These are phyloP conservation scores for Phalacrocorax aristotelis DNA, from an alignment of 2,113 vertebrate genomes.

Conservation along the genomic window DNA sequence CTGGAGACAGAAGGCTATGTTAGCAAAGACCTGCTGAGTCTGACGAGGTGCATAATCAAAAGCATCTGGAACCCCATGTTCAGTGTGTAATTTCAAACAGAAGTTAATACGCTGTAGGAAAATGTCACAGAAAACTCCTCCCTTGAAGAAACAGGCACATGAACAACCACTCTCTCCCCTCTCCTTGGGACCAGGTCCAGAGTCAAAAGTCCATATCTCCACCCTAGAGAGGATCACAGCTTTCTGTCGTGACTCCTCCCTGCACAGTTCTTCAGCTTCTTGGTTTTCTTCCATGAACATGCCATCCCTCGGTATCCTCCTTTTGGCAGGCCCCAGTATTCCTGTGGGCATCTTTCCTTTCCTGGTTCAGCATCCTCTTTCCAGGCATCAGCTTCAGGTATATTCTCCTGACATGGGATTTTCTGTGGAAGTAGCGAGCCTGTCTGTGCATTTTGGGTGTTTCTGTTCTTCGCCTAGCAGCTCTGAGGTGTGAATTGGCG, in stretches of 20 bases:
- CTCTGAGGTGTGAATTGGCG: neutral
- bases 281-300: neutral
- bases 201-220: neutral
- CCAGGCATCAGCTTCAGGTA: neutral
- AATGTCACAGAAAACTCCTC: neutral
- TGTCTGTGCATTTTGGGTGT: neutral
- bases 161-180: rapidly evolving
- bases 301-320: neutral
- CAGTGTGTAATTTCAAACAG: neutral
- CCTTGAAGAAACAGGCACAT: neutral
- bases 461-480: neutral
- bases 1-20: neutral
- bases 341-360: neutral
- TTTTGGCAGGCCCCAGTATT: neutral
- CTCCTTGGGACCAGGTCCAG: neutral
- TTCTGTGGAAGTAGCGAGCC: neutral
- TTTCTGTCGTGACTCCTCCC: neutral
- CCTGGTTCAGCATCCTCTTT: neutral
- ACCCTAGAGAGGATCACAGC: neutral
- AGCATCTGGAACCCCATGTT: neutral
- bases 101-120: neutral
- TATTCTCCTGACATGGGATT: neutral
- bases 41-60: neutral
- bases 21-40: neutral
- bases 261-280: rapidly evolving